Conservation (phyloP, 2,888 invertebrate species). For the Amorpha juglandis region DNA sequence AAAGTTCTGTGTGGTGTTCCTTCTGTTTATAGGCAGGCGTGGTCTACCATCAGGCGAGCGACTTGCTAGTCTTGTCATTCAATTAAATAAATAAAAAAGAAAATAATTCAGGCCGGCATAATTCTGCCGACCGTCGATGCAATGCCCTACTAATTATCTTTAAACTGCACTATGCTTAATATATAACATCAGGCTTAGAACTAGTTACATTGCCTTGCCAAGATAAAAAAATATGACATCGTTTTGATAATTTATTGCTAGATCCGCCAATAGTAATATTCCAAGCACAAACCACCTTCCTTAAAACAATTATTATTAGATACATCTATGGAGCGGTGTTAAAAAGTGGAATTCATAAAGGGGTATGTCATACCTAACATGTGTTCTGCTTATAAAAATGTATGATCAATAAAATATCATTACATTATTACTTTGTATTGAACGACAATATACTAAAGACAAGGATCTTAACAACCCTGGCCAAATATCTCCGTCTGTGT, state of each 20-base stretch:
- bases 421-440: not conserved
- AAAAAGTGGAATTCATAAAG: conserved; percentile 3
- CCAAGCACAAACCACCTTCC: not conserved
- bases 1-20: too few species aligned
- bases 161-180: too few species aligned
- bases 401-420: conserved; percentile 6
- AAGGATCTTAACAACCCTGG: not conserved
- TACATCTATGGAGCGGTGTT: not conserved
- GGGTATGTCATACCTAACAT: conserved; percentile 3
- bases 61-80: too few species aligned
- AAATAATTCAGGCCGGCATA: too few species aligned
- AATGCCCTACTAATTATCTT: too few species aligned
- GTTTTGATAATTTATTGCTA: not conserved
- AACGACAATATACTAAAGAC: conserved; percentile 6
- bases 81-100: too few species aligned
- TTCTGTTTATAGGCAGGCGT: too few species aligned
- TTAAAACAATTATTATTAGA: conserved; percentile 11
- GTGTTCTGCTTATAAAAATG: conserved; percentile 16
- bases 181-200: too few species aligned
- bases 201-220: too few species aligned
- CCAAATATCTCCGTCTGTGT: not conserved
- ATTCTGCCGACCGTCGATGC: too few species aligned
- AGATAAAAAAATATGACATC: too few species aligned
- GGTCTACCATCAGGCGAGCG: too few species aligned
- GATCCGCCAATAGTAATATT: not conserved